Conservation (phyloP, 2,113 vertebrate genomes). For the Oryctolagus cuniculus region DNA sequence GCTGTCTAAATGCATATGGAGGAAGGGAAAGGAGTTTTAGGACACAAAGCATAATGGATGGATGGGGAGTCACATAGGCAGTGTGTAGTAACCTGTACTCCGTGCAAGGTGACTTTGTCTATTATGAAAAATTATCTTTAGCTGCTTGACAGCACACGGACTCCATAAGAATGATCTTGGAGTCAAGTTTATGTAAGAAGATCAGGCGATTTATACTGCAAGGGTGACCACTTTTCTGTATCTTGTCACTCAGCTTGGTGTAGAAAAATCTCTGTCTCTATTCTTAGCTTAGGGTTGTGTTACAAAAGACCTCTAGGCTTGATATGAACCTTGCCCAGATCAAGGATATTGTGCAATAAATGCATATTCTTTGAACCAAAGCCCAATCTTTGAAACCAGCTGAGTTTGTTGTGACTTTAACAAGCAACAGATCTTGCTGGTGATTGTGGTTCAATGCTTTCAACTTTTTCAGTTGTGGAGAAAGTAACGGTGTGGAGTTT, state of each 20-base stretch:
- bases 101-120: not conserved
- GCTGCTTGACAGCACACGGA: not conserved
- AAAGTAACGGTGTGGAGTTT: not conserved
- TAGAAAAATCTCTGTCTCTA: constrained; percentile 10
- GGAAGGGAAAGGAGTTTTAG: not conserved
- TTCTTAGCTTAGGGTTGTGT: constrained; percentile 34
- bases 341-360: not conserved
- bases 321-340: not conserved
- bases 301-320: not conserved
- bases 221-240: not conserved
- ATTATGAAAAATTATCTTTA: not conserved
- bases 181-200: constrained; percentile 23
- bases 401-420: not conserved
- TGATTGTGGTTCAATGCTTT: not conserved
- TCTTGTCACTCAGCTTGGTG: not conserved
- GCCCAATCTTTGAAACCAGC: not conserved
- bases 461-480: not conserved
- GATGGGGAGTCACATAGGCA: not conserved
- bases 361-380: not conserved
- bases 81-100: not conserved
- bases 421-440: not conserved
- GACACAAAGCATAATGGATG: not conserved
- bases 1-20: not conserved
- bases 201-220: not conserved
- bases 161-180: not conserved